Evolutionary conservation across 2,797 vertebrate species (phyloP).

Genomic region (Chelidonichthys spinosus): DNA sequence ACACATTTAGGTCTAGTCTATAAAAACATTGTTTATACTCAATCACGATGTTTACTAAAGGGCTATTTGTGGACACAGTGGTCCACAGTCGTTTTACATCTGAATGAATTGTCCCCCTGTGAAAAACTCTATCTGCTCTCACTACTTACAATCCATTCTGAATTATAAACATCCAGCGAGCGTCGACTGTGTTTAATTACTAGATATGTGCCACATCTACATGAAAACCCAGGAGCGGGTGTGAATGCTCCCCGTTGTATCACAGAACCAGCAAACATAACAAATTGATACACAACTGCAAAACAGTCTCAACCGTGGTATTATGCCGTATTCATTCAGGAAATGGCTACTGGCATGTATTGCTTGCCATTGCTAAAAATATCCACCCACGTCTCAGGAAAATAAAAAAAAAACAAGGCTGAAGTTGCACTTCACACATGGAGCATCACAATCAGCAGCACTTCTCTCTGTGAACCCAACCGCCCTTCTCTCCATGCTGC

Average conservation of each 20-base stretch:
- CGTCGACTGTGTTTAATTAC: slow-evolving; percentile 63
- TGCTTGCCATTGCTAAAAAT: slow-evolving; percentile 68
- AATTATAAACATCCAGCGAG: slow-evolving; percentile 62
- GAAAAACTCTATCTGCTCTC: slow-evolving; percentile 49
- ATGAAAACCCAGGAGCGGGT: slow-evolving; percentile 36
- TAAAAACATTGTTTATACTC: slow-evolving; percentile 74
- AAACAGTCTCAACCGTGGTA: slow-evolving; percentile 55
- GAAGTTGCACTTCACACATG: slow-evolving; percentile 52
- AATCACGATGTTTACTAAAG: slow-evolving; percentile 73
- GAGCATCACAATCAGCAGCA: slow-evolving; percentile 44
- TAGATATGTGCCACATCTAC: slow-evolving; percentile 46
- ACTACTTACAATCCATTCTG: slow-evolving; percentile 38
- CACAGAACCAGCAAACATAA: slow-evolving; percentile 55
- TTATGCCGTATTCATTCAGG: slow-evolving; percentile 56
- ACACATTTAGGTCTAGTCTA: slow-evolving; percentile 71
- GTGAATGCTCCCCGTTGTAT: slow-evolving; percentile 59
- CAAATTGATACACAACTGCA: slow-evolving; percentile 61
- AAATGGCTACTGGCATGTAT: slow-evolving; percentile 48
- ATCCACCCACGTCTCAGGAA: slow-evolving; percentile 51
- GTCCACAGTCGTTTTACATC: slow-evolving; percentile 65
- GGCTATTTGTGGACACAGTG: slow-evolving; percentile 62
- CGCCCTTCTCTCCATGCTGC: slow-evolving; percentile 20
- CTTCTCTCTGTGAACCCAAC: slow-evolving; percentile 20
- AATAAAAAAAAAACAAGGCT: slow-evolving; percentile 23
- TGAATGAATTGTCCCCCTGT: slow-evolving; percentile 68